Percentiles rank a stretch among this genome's conserved stretches.
phyloP scores from a whole-genome alignment of 2,797 vertebrate genomes.

The Antennarius maculatus region DNA sequence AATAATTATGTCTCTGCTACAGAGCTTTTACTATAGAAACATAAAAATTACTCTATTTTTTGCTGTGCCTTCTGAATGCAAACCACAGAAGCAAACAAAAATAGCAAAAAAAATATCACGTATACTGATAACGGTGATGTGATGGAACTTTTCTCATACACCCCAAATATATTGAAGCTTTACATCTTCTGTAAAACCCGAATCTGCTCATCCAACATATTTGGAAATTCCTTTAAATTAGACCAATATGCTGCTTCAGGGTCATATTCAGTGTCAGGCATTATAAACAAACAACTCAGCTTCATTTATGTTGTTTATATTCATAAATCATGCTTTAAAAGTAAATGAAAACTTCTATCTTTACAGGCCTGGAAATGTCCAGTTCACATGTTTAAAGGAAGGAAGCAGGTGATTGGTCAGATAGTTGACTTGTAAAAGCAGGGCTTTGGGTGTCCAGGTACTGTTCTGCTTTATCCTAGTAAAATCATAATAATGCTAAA shows the following conservation, averaged over 20 bases:
- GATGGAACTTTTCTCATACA: neutral
- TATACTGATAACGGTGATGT: neutral
- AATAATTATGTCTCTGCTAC: conserved; percentile 40
- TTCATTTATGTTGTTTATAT: too few relatives aligned
- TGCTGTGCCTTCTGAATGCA: conserved; percentile 1
- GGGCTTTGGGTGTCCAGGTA: too few relatives aligned
- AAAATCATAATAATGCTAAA: too few relatives aligned
- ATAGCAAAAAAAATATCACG: neutral
- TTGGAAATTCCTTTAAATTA: conserved; percentile 6
- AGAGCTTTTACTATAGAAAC: conserved; percentile 27
- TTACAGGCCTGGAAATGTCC: neutral
- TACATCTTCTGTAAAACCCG: neutral
- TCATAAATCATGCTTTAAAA: too few relatives aligned
- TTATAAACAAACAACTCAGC: neutral
- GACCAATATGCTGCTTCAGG: neutral
- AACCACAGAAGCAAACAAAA: conserved; percentile 4
- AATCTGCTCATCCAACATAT: neutral
- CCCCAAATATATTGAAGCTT: neutral
- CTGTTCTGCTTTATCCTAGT: too few relatives aligned
- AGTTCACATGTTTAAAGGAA: too few relatives aligned
- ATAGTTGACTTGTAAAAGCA: too few relatives aligned
- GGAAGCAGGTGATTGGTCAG: too few relatives aligned
- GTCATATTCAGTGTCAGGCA: neutral
- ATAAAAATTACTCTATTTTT: neutral
- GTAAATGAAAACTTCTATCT: too few relatives aligned